Conservation (phyloP, 2,113 vertebrate genomes). For the Hucho hucho region DNA sequence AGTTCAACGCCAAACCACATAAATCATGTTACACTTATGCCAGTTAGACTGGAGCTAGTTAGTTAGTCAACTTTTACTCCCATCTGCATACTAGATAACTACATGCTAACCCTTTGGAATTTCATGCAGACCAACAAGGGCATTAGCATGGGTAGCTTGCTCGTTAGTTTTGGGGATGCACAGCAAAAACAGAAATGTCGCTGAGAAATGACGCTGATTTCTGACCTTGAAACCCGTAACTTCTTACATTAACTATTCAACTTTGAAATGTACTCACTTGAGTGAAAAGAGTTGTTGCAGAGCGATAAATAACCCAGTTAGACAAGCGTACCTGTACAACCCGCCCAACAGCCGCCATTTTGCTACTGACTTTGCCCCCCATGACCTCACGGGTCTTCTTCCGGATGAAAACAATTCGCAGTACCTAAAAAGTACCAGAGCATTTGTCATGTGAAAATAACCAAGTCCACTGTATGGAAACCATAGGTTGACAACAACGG, state of each 20-base stretch:
- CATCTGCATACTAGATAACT: background rate
- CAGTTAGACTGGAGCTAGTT: background rate
- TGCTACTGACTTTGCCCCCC: conserved; percentile 95
- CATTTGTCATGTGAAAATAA: conserved; percentile 5
- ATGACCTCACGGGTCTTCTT: conserved; percentile 77
- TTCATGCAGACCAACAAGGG: conserved; percentile 53
- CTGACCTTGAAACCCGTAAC: background rate
- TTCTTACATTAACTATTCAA: conserved; percentile 18
- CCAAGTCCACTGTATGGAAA: background rate
- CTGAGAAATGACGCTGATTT: accelerated
- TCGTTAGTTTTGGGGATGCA: background rate
- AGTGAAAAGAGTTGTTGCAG: background rate
- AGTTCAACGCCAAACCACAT: background rate
- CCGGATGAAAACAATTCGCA: conserved; percentile 53
- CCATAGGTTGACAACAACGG: conserved; percentile 5
- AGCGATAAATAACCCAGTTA: background rate
- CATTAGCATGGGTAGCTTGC: conserved; percentile 46
- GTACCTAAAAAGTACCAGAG: conserved; percentile 20
- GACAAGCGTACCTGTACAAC: conserved; percentile 82
- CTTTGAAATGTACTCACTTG: background rate
- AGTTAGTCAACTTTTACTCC: too few species aligned
- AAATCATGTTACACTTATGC: too few species aligned
- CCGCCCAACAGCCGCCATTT: conserved; percentile 86
- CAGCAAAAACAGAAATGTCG: background rate
- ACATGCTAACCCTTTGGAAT: background rate